A percentile compares a stretch with the other conserved stretches of the same genome.
These are phyloP conservation scores for Oncopodura yosiiana DNA, from an alignment of 1,140 invertebrate species.

Conservation along the genomic window DNA sequence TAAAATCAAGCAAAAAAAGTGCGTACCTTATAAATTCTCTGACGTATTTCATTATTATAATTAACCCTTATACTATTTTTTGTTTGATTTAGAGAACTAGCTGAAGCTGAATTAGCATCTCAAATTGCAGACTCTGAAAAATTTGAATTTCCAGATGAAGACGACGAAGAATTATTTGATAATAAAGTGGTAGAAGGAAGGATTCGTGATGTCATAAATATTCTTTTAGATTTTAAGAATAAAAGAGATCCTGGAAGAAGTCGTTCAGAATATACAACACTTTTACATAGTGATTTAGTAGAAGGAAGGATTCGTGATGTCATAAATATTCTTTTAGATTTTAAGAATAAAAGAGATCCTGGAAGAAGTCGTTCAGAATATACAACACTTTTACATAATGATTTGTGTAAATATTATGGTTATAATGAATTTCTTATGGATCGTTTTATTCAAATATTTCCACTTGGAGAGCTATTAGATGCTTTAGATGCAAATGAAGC, in stretches of 20 bases:
- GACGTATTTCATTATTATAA: conserved; percentile 10
- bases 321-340: conserved; percentile 76
- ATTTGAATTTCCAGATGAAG: conserved; percentile 62
- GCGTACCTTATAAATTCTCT: background rate
- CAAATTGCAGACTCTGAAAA: conserved; percentile 62
- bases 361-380: conserved; percentile 73
- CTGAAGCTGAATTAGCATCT: conserved; percentile 59
- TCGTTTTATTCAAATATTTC: conserved; percentile 86
- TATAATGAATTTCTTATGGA: conserved; percentile 96
- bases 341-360: conserved; percentile 65
- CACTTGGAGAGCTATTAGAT: conserved; percentile 77
- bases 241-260: conserved; percentile 62
- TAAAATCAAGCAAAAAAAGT: conserved; percentile 49
- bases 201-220: conserved; percentile 77
- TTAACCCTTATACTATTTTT: conserved; percentile 19
- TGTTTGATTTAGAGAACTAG: conserved; percentile 50
- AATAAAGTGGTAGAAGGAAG: conserved; percentile 77
- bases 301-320: conserved; percentile 86
- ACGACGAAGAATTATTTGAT: conserved; percentile 61
- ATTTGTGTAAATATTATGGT: conserved; percentile 90
- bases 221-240: conserved; percentile 80
- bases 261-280: conserved; percentile 68
- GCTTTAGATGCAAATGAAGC: conserved; percentile 93
- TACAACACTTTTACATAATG: conserved; percentile 61
- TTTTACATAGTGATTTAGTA: conserved; percentile 73